A percentile compares a stretch with the other conserved stretches of the same genome.
These are phyloP conservation scores for Rhabdornis inornatus DNA, from an alignment of 2,113 vertebrate genomes.

Conservation along the genomic window DNA sequence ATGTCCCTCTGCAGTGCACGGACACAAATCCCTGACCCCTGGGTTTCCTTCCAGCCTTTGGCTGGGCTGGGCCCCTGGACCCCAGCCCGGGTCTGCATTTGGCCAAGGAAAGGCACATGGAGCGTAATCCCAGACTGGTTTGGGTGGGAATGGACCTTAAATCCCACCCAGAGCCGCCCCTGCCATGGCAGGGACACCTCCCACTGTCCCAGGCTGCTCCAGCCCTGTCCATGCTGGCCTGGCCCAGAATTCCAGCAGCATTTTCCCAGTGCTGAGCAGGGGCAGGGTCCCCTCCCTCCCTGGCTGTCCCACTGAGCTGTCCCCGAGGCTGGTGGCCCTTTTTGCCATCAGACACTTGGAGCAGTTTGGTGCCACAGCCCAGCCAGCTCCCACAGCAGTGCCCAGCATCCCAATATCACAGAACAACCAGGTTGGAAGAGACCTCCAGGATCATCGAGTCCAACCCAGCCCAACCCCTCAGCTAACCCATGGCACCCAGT, in stretches of 20 bases:
- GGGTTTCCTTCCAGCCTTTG: no score
- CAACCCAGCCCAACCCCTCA: no score
- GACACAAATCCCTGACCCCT: not conserved
- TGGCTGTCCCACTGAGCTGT: not conserved
- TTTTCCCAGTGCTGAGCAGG: not conserved
- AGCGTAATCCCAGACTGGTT: not conserved
- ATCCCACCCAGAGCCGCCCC: fast-evolving
- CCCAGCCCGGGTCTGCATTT: not conserved
- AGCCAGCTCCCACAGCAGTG: not conserved
- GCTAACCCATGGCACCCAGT: no score
- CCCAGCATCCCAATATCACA: no score
- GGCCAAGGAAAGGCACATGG: not conserved
- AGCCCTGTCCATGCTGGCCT: not conserved
- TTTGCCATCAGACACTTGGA: fast-evolving
- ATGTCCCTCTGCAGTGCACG: fast-evolving
- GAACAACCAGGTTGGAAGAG: no score
- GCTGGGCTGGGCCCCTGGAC: not conserved
- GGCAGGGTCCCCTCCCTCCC: not conserved
- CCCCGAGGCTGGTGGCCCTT: not conserved
- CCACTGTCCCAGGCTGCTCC: not conserved
- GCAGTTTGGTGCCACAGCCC: no score
- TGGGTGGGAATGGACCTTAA: not conserved
- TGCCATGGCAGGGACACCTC: not conserved
- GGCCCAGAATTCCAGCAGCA: not conserved
- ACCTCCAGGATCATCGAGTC: no score